Evolutionary conservation across 2,888 invertebrate genomes (phyloP).

Genomic region (Rotaria magnacalcarata): DNA sequence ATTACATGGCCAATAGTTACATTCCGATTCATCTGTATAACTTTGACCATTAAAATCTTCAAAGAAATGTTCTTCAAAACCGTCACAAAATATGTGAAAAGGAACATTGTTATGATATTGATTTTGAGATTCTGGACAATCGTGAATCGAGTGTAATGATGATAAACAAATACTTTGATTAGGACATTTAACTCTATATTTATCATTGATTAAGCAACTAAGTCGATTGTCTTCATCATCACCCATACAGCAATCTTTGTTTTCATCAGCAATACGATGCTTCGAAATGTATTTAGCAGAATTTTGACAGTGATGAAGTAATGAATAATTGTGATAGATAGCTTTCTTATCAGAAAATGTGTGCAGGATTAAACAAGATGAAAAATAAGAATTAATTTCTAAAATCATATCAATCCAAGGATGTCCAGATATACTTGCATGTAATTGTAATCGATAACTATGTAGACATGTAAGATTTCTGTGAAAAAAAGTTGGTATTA

Average conservation of each 20-base stretch:
- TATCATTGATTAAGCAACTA: not conserved
- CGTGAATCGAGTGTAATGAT: not conserved
- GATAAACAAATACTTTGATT: not conserved
- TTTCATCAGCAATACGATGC: not conserved
- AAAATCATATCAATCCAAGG: conserved; percentile 2
- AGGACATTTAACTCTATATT: not conserved
- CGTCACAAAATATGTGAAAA: not conserved
- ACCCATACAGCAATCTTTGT: not conserved
- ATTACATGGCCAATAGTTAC: not conserved
- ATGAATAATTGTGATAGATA: not conserved
- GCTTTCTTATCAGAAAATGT: not conserved
- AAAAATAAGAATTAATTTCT: not conserved
- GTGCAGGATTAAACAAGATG: not conserved
- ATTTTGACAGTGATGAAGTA: not conserved
- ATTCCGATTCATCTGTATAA: not conserved
- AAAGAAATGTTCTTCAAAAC: not conserved
- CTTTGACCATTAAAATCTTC: not conserved
- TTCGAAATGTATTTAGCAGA: not conserved
- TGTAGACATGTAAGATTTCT: not conserved
- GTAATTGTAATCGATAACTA: not conserved
- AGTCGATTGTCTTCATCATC: not conserved
- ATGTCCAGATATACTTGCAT: not conserved
- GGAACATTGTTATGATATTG: not conserved
- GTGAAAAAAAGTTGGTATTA: not conserved
- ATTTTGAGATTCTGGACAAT: not conserved